Percentiles rank a stretch among this genome's conserved stretches.
These are phyloP conservation scores for Garra rufa DNA, from an alignment of 2,113 vertebrate genomes.

Conservation along the genomic window DNA sequence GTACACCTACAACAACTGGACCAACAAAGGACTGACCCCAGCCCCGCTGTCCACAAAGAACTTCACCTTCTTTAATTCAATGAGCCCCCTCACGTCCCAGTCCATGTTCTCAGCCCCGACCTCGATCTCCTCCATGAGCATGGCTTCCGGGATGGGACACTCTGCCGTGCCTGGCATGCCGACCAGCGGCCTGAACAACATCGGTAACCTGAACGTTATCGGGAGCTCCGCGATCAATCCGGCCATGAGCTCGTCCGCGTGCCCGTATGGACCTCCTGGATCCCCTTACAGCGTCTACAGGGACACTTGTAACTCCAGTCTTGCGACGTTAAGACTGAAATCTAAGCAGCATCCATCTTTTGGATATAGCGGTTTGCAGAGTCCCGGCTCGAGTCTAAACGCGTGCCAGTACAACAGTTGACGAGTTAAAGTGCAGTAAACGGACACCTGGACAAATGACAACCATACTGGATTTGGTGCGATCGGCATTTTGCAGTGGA, in stretches of 20 bases:
- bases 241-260: slow-evolving; percentile 92
- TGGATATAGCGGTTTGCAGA: slow-evolving; percentile 93
- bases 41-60: slow-evolving; percentile 94
- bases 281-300: slow-evolving; percentile 97
- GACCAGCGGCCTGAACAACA: slow-evolving; percentile 91
- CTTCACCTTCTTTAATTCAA: slow-evolving; percentile 99
- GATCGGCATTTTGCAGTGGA: slow-evolving; percentile 82
- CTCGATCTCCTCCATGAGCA: slow-evolving; percentile 97
- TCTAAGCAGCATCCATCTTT: slow-evolving; percentile 98
- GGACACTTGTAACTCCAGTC: slow-evolving; percentile 98
- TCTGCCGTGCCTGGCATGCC: slow-evolving; percentile 91
- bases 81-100: slow-evolving; percentile 95
- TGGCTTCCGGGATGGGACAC: slow-evolving; percentile 95
- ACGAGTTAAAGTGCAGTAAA: slow-evolving; percentile 72
- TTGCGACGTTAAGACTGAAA: slow-evolving; percentile 96
- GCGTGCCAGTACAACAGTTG: slow-evolving; percentile 99
- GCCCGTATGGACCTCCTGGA: slow-evolving; percentile 92
- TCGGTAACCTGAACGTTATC: slow-evolving; percentile 92
- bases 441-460: slow-evolving; percentile 68
- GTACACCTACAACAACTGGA: slow-evolving; percentile 99
- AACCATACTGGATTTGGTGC: slow-evolving; percentile 88
- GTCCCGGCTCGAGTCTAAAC: slow-evolving; percentile 90
- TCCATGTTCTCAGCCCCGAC: slow-evolving; percentile 96
- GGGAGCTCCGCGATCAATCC: slow-evolving; percentile 91
- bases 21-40: slow-evolving; percentile 92